Evolutionary conservation across 2,888 invertebrate genomes (phyloP), one percentile per base, ranked within the genome.

Genomic region (Spodoptera picta): DNA sequence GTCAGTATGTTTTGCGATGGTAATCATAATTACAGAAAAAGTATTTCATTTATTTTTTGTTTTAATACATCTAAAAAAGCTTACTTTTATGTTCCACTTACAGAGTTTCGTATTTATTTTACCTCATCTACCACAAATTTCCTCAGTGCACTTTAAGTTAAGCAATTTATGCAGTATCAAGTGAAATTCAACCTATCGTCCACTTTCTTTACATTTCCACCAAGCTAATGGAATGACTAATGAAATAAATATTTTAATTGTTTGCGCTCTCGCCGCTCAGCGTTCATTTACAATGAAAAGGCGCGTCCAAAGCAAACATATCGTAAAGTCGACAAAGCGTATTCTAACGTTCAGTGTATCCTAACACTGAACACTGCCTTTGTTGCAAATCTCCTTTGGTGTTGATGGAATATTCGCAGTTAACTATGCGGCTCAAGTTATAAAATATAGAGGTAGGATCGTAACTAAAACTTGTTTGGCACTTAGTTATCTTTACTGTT

Each of bases 291-390:
- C 77, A 75, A 64, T 67, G 75, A 80, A 83, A 78, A 77, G 81
- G 78, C 83, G 75, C 79, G 81, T 82, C 82, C 77, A 80, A 79
- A 64, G 79, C 81, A 87, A 86, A 82, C 82, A 85, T 79, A 82
- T 78, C 69, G 80, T 77, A 19, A 76, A 85, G 83, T 84, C 83
- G 81, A 83, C 87, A 87, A 86, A 88, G 87, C 83, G 81, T 85
- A 82, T 84, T 88, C 85, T 86, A 86, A 86, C 83, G 85, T 82
- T 85, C 80, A 77, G 79, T 70, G 66, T 86, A 87, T 87, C 83
- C 83, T 82, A 82, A 82, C 83, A 79, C 71, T 75, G 83, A 82
- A 82, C 83, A 79, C 71, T 75, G 83, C 83, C 87, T 89, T 88
- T 89, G 87, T 88, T 85, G 86, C 76, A 79, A 75, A 82, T 81